Conservation (phyloP, 2,797 vertebrate genomes). For the Pantherophis alleghaniensis region DNA sequence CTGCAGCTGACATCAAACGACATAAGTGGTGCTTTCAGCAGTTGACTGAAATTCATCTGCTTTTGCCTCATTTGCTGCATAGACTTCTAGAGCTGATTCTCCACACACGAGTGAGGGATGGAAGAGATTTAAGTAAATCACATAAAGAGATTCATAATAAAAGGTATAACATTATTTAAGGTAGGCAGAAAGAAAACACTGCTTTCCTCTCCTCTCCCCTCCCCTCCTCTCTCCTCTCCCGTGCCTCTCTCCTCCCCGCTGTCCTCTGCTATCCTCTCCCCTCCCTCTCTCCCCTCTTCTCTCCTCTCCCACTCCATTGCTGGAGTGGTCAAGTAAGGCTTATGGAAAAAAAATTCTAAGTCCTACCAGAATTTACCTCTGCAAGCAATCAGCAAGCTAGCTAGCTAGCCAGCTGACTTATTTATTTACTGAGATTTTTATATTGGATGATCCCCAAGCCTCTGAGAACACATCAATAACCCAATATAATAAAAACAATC, state of each 20-base stretch:
- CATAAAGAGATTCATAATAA: slow-evolving; percentile 26
- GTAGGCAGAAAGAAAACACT: slow-evolving; percentile 63
- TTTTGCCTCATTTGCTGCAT: slow-evolving; percentile 60
- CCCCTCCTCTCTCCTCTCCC: neutral
- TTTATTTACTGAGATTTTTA: neutral
- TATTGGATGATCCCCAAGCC: neutral
- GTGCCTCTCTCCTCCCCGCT: too few relatives aligned
- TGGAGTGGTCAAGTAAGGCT: neutral
- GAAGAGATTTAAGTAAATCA: slow-evolving; percentile 62
- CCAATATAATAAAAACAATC: neutral
- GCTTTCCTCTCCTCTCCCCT: neutral
- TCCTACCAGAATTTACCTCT: neutral
- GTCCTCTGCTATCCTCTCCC: too few relatives aligned
- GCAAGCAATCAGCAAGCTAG: neutral
- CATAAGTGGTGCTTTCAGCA: slow-evolving; percentile 64
- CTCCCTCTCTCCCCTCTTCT: neutral
- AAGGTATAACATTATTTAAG: slow-evolving; percentile 57
- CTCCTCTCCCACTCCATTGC: neutral
- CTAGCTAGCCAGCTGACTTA: neutral
- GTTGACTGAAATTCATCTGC: slow-evolving; percentile 68
- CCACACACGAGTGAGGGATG: slow-evolving; percentile 62
- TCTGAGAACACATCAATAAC: neutral
- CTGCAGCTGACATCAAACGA: slow-evolving; percentile 67
- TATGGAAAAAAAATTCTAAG: neutral
- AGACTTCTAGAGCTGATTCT: slow-evolving; percentile 70